Percentiles rank a stretch among this genome's conserved stretches.
These are phyloP conservation scores for Hybognathus amarus DNA, from an alignment of 2,797 vertebrate genomes.

Conservation along the genomic window DNA sequence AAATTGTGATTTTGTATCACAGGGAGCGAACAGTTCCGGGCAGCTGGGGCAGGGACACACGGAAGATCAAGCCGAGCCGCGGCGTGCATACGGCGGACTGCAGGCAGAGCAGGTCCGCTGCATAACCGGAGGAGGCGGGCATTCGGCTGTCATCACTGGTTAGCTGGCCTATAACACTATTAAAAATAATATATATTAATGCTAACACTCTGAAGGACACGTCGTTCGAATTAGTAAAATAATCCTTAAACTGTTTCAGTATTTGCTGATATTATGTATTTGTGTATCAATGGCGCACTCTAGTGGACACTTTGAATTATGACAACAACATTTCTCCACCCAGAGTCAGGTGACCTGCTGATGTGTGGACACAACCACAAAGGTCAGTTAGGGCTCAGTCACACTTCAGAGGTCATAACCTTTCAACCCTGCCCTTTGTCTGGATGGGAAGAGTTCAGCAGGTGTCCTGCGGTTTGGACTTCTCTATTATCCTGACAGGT, in stretches of 20 bases:
- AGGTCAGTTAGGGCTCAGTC: slow-evolving; percentile 89
- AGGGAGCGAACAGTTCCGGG: slow-evolving; percentile 95
- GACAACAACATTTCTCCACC: slow-evolving; percentile 36
- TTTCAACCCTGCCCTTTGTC: slow-evolving; percentile 79
- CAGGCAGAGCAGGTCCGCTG: slow-evolving; percentile 61
- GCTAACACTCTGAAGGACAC: neutral
- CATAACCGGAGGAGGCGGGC: slow-evolving; percentile 88
- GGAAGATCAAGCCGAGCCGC: slow-evolving; percentile 82
- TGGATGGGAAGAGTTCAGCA: slow-evolving; percentile 71
- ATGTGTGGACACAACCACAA: slow-evolving; percentile 90
- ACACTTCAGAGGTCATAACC: slow-evolving; percentile 75
- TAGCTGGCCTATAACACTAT: slow-evolving; percentile 20
- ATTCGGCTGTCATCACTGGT: slow-evolving; percentile 86
- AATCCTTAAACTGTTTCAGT: neutral
- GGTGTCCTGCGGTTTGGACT: slow-evolving; percentile 95
- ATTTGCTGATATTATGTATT: no score
- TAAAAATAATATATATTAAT: neutral
- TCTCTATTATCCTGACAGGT: slow-evolving; percentile 88
- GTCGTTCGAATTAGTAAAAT: neutral
- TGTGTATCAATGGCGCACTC: slow-evolving; percentile 24
- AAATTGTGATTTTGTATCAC: slow-evolving; percentile 14
- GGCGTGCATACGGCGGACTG: slow-evolving; percentile 66
- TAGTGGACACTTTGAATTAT: slow-evolving; percentile 18
- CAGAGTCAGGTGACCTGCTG: slow-evolving; percentile 83
- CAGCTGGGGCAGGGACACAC: slow-evolving; percentile 88